Conservation (phyloP, 2,888 invertebrate genomes). For the Drosophila demipolita region DNA sequence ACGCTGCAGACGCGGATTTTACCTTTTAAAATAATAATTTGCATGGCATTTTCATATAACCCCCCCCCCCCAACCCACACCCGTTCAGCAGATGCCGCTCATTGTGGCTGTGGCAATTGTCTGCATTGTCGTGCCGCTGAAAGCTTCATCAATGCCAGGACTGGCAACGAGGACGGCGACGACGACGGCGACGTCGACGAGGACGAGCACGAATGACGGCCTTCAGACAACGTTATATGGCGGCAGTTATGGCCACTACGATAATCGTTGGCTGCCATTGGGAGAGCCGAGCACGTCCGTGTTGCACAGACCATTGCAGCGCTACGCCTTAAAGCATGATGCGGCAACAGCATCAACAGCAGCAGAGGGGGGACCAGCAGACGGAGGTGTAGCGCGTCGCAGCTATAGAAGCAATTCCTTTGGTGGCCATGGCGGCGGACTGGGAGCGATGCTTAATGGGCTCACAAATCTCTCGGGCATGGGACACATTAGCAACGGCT, state of each 20-base stretch:
- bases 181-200: neutral
- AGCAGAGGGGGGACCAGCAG: conserved; percentile 10
- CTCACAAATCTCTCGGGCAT: conserved; percentile 76
- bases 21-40: conserved; percentile 44
- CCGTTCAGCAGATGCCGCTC: conserved; percentile 67
- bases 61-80: neutral
- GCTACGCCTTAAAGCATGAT: conserved; percentile 44
- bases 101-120: conserved; percentile 72
- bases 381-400: conserved; percentile 39
- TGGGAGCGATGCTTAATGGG: conserved; percentile 73
- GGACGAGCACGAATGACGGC: conserved; percentile 21
- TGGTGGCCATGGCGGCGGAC: conserved; percentile 39
- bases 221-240: conserved; percentile 47
- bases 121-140: conserved; percentile 48
- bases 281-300: conserved; percentile 33
- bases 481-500: conserved; percentile 79
- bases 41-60: conserved; percentile 8
- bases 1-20: conserved; percentile 8
- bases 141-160: conserved; percentile 47
- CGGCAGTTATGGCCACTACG: conserved; percentile 64
- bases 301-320: conserved; percentile 46
- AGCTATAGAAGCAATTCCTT: conserved; percentile 52
- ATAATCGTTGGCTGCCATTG: conserved; percentile 73
- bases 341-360: neutral
- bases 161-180: conserved; percentile 5